These are phyloP conservation scores for Coecobrya sp. DNA, from an alignment of 2,888 invertebrate genomes.

Conservation along the genomic window DNA sequence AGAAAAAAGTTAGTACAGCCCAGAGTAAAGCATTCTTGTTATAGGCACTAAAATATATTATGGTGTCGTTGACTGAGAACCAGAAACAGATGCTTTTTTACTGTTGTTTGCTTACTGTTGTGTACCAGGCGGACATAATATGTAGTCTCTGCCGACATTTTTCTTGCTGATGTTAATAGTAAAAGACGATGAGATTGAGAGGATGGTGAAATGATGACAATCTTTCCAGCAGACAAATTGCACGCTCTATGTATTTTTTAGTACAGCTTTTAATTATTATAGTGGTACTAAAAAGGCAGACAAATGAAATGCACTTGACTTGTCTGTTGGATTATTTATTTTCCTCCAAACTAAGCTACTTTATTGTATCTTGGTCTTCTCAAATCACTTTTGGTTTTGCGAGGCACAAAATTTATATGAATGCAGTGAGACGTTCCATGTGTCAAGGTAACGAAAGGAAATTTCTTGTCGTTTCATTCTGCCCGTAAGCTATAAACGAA, in stretches of 20 bases:
- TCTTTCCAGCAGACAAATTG: conserved; percentile 8
- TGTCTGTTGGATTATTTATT: not conserved
- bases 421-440: not conserved
- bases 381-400: not conserved
- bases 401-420: not conserved
- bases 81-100: conserved; percentile 42
- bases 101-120: not conserved
- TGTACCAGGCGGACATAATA: not conserved
- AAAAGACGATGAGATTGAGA: not conserved
- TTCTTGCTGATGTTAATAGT: conserved; percentile 19
- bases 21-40: conserved; percentile 22
- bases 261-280: conserved; percentile 20
- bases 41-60: conserved; percentile 20
- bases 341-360: not conserved
- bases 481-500: too few relatives aligned
- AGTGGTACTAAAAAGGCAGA: not conserved
- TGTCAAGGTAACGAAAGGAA: not conserved
- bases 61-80: not conserved
- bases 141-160: not conserved
- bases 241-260: conserved; percentile 24
- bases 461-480: too few relatives aligned
- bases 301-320: not conserved
- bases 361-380: not conserved
- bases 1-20: conserved; percentile 6
- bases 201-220: conserved; percentile 15